Percentiles rank a stretch among this genome's conserved stretches.
Evolutionary conservation across 1,140 invertebrate species (phyloP).

Genomic region (Cotesia vestalis): DNA sequence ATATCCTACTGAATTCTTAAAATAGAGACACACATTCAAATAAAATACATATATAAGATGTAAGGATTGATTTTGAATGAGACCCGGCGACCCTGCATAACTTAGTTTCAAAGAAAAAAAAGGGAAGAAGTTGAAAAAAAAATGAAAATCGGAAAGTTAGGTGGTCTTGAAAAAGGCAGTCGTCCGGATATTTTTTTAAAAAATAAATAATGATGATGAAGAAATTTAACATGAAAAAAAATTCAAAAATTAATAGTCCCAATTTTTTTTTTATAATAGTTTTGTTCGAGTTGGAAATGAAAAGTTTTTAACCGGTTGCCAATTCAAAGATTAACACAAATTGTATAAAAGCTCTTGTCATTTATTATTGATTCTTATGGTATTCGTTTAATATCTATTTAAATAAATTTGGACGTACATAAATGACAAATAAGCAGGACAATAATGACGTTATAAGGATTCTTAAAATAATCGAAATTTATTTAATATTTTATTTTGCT

Average conservation of each 20-base stretch:
- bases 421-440: too few relatives aligned
- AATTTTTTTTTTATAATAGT: neutral
- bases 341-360: too few relatives aligned
- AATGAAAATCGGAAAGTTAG: too few relatives aligned
- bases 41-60: neutral
- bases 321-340: too few relatives aligned
- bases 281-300: neutral
- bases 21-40: neutral
- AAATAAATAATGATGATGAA: too few relatives aligned
- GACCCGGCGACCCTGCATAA: constrained; percentile 12
- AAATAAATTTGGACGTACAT: too few relatives aligned
- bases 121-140: too few relatives aligned
- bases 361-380: neutral
- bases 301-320: too few relatives aligned
- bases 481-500: constrained; percentile 4
- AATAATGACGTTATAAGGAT: too few relatives aligned
- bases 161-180: neutral
- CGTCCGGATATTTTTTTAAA: too few relatives aligned
- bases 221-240: too few relatives aligned
- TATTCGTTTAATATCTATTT: neutral
- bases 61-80: neutral
- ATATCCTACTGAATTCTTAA: neutral
- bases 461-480: neutral
- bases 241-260: too few relatives aligned
- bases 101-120: constrained; percentile 12